Percentiles rank a stretch among this genome's conserved stretches.
Conservation (phyloP, 2,113 vertebrate species). For the Lagopus muta region DNA sequence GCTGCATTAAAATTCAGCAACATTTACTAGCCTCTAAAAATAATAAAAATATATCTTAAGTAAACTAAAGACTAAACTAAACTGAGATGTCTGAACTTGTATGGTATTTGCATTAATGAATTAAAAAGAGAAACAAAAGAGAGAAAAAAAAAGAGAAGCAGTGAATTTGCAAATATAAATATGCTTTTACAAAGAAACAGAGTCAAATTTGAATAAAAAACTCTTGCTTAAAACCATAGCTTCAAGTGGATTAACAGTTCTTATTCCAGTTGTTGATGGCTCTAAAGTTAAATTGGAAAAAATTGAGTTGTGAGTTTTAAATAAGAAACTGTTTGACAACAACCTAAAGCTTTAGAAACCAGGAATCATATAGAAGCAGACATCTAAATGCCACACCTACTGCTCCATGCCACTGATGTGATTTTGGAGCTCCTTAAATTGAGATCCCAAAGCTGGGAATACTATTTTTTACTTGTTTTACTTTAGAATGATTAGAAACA, state of each 20-base stretch:
- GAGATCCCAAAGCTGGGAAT: neutral
- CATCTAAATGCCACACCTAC: neutral
- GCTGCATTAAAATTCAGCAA: neutral
- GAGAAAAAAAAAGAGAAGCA: neutral
- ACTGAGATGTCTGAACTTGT: neutral
- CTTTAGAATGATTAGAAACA: neutral
- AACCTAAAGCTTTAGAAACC: neutral
- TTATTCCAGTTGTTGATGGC: neutral
- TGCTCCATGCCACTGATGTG: rapidly evolving
- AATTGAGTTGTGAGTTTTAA: neutral
- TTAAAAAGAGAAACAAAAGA: neutral
- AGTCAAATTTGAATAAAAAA: neutral
- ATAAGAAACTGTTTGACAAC: neutral
- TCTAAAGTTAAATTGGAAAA: neutral
- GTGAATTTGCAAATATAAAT: neutral
- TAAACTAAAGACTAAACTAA: neutral
- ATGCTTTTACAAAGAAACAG: neutral
- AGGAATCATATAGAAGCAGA: neutral
- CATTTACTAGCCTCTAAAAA: neutral
- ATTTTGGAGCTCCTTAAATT: neutral
- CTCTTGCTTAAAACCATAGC: neutral
- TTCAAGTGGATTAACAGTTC: neutral
- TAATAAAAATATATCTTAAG: neutral
- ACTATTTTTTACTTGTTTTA: neutral
- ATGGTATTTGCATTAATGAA: neutral